A percentile compares a stretch with the other conserved stretches of the same genome.
Conservation (phyloP, 1,140 invertebrate species). For the Drosophila murphyi region DNA sequence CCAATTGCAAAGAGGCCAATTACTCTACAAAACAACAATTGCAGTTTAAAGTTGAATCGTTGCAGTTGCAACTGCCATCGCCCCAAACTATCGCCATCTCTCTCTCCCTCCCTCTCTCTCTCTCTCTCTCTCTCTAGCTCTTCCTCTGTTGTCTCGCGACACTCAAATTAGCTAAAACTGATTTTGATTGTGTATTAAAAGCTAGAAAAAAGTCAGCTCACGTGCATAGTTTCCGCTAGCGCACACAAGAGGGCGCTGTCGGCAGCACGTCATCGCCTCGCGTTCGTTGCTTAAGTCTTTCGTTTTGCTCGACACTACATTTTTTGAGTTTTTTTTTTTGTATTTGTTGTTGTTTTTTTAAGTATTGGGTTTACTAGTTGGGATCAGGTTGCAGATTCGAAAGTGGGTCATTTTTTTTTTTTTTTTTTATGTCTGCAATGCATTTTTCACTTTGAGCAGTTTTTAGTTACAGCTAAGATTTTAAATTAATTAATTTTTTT, state of each 20-base stretch:
- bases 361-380: slow-evolving; percentile 65
- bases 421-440: slow-evolving; percentile 73
- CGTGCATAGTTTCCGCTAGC: slow-evolving; percentile 47
- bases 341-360: slow-evolving; percentile 67
- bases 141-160: slow-evolving; percentile 33
- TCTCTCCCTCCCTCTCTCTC: slow-evolving; percentile 4
- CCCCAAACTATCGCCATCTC: slow-evolving; percentile 2
- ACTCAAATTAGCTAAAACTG: slow-evolving; percentile 68
- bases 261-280: slow-evolving; percentile 53
- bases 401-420: slow-evolving; percentile 69
- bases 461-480: slow-evolving; percentile 25
- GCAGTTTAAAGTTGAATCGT: slow-evolving; percentile 63
- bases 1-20: slow-evolving; percentile 55
- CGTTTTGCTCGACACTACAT: slow-evolving; percentile 79
- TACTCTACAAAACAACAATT: slow-evolving; percentile 61
- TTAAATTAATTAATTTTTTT: slow-evolving; percentile 71
- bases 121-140: slow-evolving; percentile 5
- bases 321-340: slow-evolving; percentile 79
- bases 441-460: slow-evolving; percentile 58
- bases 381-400: slow-evolving; percentile 82
- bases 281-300: slow-evolving; percentile 82
- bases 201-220: slow-evolving; percentile 45
- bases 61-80: slow-evolving; percentile 52
- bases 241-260: slow-evolving; percentile 51
- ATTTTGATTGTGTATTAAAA: slow-evolving; percentile 58